Evolutionary conservation across 1,140 invertebrate genomes (phyloP).

Genomic region (Zelostemma sp.): DNA sequence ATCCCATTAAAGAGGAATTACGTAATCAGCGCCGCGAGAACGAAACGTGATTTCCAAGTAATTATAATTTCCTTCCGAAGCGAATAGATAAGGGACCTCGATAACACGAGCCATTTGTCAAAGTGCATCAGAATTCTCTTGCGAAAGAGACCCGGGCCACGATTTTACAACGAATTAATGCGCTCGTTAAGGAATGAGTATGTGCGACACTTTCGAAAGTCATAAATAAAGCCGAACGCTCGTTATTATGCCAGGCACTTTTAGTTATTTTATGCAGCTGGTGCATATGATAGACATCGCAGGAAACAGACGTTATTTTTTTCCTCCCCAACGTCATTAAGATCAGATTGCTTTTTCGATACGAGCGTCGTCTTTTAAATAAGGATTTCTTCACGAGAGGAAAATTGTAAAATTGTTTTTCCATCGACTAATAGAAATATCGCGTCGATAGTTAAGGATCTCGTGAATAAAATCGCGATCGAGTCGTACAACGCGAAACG

Average conservation of each 20-base stretch:
- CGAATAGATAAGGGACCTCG: no score
- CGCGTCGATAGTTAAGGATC: background rate
- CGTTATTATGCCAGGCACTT: constrained; percentile 15
- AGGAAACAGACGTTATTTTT: constrained; percentile 7
- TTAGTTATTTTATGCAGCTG: constrained; percentile 21
- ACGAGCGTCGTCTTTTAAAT: background rate
- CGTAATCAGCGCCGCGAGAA: background rate
- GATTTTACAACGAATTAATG: constrained; percentile 21
- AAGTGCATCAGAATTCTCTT: no score
- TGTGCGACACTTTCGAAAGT: constrained; percentile 8
- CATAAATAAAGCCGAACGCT: constrained; percentile 14
- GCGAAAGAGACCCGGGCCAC: no score
- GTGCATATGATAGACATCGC: constrained; percentile 16
- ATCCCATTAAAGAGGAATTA: background rate
- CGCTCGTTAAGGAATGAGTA: constrained; percentile 14
- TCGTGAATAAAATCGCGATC: constrained; percentile 2
- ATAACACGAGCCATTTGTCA: constrained; percentile 15
- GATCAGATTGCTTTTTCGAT: constrained; percentile 7
- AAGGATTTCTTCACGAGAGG: background rate
- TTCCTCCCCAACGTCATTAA: constrained; percentile 14
- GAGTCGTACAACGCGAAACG: constrained; percentile 15
- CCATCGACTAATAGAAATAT: background rate
- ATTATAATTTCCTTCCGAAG: no score
- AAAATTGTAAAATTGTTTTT: background rate
- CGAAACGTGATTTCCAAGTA: no score